Evolutionary conservation across 2,113 vertebrate species (phyloP), one percentile per base, ranked within the genome.

Genomic region (Clarias batrachus): DNA sequence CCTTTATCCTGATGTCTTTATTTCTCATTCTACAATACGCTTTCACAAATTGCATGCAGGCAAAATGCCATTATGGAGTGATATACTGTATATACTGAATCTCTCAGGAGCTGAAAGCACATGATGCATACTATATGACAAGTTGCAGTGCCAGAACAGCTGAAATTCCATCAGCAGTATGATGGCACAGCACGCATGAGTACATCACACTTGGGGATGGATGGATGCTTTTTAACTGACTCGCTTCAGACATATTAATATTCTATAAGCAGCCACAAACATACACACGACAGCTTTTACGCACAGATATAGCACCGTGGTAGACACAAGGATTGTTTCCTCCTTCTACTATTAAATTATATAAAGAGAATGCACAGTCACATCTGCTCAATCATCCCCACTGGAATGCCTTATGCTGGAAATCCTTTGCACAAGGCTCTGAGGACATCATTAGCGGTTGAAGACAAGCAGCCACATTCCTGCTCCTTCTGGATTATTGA

Each of bases 391-490:
- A 30, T 57, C 23, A 73, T 30, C 16, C 33, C 25, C 13, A 71
- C 13, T 60, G 65, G 66, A 60, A 68, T 81, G 41, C 48, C 59
- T n/a, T 73, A 78, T 52, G 25, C 57, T 76, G 74, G 25, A 57
- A 56, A 59, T 79, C 78, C 30, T 63, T 63, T 27, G 62, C 48
- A 80, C 87, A 23, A 54, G n/a, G 14, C 83, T 65, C 78, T 12
- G 17, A 80, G 73, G 85, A 84, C 74, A 70, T 86, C 73, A 86
- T 88, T 88, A 86, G 10, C 71, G 14, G 19, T 30, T 9, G 33
- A 54, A 88, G 68, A 79, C 56, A 88, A 62, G 57, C 79, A 82
- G 48, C 70, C 25, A 77, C 66, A 63, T 71, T 65, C 52, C 63
- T 66, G 56, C 41, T 62, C n/a, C 9, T 27, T 73, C 62, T 82